These are phyloP conservation scores for Columba livia DNA, from an alignment of 2,113 vertebrate genomes.

Conservation along the genomic window DNA sequence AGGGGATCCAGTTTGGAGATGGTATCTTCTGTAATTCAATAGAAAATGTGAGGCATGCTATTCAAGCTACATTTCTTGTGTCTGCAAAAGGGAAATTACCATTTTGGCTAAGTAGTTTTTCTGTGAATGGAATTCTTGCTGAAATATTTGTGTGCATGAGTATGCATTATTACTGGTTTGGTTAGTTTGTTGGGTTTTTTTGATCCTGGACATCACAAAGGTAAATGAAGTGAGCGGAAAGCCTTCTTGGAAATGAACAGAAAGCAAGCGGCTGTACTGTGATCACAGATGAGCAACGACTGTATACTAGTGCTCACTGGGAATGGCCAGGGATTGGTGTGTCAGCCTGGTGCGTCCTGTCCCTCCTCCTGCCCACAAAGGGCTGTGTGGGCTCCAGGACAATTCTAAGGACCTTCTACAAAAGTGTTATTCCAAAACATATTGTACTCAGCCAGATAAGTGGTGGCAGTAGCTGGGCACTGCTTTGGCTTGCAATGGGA, in stretches of 20 bases:
- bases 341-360: neutral
- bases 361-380: neutral
- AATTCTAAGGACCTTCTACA: neutral
- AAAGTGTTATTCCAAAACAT: neutral
- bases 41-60: neutral
- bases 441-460: neutral
- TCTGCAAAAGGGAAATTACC: neutral
- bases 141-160: neutral
- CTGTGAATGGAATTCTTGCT: neutral
- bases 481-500: neutral
- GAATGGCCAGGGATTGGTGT: neutral
- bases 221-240: neutral
- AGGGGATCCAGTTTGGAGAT: neutral
- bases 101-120: neutral
- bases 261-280: neutral
- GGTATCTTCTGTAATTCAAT: neutral
- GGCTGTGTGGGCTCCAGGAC: neutral
- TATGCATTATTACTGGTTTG: neutral
- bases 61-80: neutral
- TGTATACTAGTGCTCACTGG: neutral
- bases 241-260: neutral
- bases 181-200: fast-evolving
- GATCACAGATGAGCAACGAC: neutral
- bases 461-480: neutral
- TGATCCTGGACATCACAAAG: neutral